Percentiles rank a stretch among this genome's conserved stretches.
Evolutionary conservation across 2,797 vertebrate genomes (phyloP).

Genomic region (Neosilurus mollespiculum): DNA sequence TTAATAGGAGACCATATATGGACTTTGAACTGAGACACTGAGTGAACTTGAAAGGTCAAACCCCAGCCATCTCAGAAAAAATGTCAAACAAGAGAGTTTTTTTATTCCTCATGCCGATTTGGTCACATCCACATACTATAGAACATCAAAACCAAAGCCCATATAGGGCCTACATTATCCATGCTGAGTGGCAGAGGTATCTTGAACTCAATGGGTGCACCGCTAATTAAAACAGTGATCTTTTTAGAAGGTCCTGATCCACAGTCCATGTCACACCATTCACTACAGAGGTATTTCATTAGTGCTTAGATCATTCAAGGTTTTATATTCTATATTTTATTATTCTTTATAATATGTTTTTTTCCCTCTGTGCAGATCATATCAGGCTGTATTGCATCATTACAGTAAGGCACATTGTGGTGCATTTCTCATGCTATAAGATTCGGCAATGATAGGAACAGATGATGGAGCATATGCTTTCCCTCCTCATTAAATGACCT

Average conservation of each 20-base stretch:
- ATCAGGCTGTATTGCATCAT: constrained; percentile 10
- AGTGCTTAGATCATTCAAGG: neutral
- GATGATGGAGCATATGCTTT: constrained; percentile 67
- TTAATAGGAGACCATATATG: too few relatives aligned
- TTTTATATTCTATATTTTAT: neutral
- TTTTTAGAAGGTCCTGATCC: neutral
- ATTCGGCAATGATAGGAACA: constrained; percentile 62
- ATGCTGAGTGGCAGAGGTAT: too few relatives aligned
- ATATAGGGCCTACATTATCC: too few relatives aligned
- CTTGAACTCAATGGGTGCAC: too few relatives aligned
- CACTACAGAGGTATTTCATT: neutral
- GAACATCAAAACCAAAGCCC: too few relatives aligned
- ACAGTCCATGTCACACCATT: neutral
- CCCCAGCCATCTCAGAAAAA: too few relatives aligned
- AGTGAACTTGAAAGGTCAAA: too few relatives aligned
- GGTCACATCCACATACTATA: too few relatives aligned
- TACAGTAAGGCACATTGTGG: neutral
- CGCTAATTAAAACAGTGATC: neutral
- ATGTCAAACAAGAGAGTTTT: too few relatives aligned
- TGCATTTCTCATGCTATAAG: constrained; percentile 49
- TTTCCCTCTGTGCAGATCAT: neutral
- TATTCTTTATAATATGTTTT: neutral
- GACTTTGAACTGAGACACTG: too few relatives aligned
- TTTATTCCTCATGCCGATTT: too few relatives aligned
- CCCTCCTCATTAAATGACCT: constrained; percentile 48